Evolutionary conservation across 2,113 vertebrate species (phyloP).

Genomic region (Coturnix japonica): DNA sequence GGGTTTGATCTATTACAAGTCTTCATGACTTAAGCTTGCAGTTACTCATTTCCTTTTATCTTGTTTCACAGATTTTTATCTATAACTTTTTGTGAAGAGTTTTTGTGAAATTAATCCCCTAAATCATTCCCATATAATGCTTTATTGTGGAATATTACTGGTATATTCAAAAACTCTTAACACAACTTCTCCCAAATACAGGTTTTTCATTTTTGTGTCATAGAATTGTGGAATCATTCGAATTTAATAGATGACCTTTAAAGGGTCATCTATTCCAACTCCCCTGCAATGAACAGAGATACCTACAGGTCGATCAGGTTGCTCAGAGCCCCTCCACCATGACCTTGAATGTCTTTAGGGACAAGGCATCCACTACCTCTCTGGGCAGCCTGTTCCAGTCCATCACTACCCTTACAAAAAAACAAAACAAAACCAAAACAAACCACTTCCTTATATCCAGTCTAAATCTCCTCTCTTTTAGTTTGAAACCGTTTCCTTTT

Average conservation of each 20-base stretch:
- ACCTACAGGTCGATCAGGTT: not conserved
- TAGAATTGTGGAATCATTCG: not conserved
- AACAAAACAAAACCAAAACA: no score
- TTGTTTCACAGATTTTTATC: not conserved
- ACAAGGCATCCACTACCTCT: not conserved
- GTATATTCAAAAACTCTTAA: not conserved
- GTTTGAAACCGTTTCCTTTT: not conserved
- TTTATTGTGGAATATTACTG: not conserved
- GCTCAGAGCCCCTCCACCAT: not conserved
- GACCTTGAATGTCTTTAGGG: not conserved
- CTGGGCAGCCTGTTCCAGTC: not conserved
- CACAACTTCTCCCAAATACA: not conserved
- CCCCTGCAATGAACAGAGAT: not conserved
- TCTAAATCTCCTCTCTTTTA: not conserved
- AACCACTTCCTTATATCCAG: not conserved
- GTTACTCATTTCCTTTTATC: not conserved
- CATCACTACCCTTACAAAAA: not conserved
- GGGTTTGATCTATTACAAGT: not conserved
- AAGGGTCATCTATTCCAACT: not conserved
- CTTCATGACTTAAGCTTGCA: not conserved
- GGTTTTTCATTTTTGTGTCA: not conserved
- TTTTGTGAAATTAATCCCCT: not conserved
- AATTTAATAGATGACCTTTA: not conserved
- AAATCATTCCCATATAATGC: not conserved
- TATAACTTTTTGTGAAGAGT: not conserved